A percentile compares a stretch with the other conserved stretches of the same genome.
Evolutionary conservation across 2,113 vertebrate genomes (phyloP).

Genomic region (Cariama cristata): DNA sequence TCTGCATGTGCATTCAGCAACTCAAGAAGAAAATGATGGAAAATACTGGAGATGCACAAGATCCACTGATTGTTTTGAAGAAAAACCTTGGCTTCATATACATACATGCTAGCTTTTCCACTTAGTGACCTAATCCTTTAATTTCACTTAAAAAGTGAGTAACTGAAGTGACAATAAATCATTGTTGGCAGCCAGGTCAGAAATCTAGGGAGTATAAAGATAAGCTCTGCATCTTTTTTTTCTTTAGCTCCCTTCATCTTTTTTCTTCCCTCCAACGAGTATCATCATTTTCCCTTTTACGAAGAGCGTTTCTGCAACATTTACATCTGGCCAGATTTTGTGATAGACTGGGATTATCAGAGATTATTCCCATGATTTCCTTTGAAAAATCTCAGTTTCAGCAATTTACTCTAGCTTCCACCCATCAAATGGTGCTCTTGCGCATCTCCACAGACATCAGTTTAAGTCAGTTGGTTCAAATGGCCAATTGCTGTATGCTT

Average conservation of each 20-base stretch:
- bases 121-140: not conserved
- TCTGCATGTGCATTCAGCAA: not conserved
- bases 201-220: not conserved
- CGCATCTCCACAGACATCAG: not conserved
- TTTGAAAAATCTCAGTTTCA: not conserved
- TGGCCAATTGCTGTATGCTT: not conserved
- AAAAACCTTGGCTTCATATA: not conserved
- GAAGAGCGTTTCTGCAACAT: not conserved
- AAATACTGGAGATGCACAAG: not conserved
- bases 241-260: not conserved
- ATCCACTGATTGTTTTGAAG: not conserved
- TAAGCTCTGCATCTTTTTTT: not conserved
- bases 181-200: not conserved
- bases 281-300: not conserved
- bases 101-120: not conserved
- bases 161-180: not conserved
- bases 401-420: not conserved
- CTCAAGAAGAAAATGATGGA: not conserved
- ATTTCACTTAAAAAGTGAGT: not conserved
- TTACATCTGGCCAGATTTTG: not conserved
- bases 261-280: not conserved
- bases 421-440: not conserved
- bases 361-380: not conserved
- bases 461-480: not conserved
- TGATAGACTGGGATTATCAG: not conserved